phyloP scores from a whole-genome alignment of 2,113 vertebrate species.

The Urocitellus parryii region DNA sequence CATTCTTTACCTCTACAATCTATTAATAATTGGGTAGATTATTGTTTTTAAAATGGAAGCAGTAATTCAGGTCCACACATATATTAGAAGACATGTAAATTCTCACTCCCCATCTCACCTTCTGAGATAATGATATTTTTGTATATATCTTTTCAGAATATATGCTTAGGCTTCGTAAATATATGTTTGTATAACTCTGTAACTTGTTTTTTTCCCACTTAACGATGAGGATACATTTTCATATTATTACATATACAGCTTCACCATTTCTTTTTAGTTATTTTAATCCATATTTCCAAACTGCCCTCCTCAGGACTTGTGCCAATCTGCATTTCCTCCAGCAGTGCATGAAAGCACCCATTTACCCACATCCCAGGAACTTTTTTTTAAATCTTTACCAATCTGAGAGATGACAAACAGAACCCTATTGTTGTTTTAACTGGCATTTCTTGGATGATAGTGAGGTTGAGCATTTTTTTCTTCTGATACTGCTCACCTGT shows the following conservation, averaged over 20 bases:
- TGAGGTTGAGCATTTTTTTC: background rate
- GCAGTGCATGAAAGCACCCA: background rate
- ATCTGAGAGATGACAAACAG: background rate
- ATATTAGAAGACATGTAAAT: constrained; percentile 4
- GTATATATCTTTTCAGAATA: background rate
- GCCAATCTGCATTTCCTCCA: background rate
- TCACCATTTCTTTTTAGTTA: background rate
- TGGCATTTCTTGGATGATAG: constrained; percentile 49
- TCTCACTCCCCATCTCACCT: fast-evolving
- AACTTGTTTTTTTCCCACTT: constrained; percentile 2
- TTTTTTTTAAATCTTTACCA: constrained; percentile 22
- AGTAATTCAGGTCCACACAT: background rate
- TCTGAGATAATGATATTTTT: background rate
- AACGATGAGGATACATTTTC: background rate
- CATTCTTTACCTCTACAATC: background rate
- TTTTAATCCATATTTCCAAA: constrained; percentile 13
- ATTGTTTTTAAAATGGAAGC: background rate
- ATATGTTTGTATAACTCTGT: background rate
- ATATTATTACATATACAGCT: background rate
- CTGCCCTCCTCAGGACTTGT: background rate
- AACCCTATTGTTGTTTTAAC: background rate
- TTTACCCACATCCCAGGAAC: background rate
- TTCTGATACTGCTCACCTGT: background rate
- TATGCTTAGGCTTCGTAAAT: background rate
- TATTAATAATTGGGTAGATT: background rate